Base-by-base conservation (phyloP, 2,797 vertebrate species). In the Cygnus olor region DNA sequence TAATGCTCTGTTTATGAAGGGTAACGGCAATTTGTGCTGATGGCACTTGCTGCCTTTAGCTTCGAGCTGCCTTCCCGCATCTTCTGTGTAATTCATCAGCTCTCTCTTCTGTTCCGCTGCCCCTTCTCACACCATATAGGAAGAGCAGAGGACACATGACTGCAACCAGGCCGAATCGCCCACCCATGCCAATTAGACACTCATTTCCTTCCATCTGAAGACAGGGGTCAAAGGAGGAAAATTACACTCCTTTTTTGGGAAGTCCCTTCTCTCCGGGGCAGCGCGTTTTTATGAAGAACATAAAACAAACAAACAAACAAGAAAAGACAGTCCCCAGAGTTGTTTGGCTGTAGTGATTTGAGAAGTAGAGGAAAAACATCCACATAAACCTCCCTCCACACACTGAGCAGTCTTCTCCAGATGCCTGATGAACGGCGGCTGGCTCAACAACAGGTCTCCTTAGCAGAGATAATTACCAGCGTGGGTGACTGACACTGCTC, bases 71-170 rank as follows among this genome's bases (percentile, higher is more conserved):
- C 98, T 98, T 97, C 97, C 98, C 88, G 95, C 97, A 98, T 98
- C 98, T 98, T 30, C 97, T 97, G 97, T 96, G 98, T 94, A 98
- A 98, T 98, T 98, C 97, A 98, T 98, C 98, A 99, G 98, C 98
- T 90, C 90, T 61, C 81, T 70, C 24, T 45, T 18, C 88, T 30
- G n/a, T 28, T 90, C 95, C 3, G 14, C 76, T 49, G 89, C 76
- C 88, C 81, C 84, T 93, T 66, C 57, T 83, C 77, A 45, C 63
- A 34, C 74, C 36, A 5, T 10, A 49, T 20, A 45, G 77, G 76
- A 40, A 65, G 61, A 80, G 40, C 2, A 3, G 40, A 78, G 71
- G 86, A 80, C 69, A 60, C 80, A 18, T 3, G 76, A 45, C 11
- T 58, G 80, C 30, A 9, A 27, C 36, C 8, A 47, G 88, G 51